Conservation (phyloP, 2,888 invertebrate species). For the Tuberolachnus salignus region DNA sequence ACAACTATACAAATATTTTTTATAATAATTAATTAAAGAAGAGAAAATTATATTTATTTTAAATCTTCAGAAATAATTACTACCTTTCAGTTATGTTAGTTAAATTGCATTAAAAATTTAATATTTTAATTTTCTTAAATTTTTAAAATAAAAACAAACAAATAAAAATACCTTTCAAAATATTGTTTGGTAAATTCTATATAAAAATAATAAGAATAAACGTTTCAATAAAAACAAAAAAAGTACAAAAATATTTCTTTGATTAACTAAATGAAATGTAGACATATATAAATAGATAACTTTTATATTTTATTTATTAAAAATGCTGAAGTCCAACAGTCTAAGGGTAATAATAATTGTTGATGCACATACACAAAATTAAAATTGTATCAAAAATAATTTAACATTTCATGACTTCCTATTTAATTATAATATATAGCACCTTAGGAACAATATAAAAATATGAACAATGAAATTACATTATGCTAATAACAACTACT, state of each 20-base stretch:
- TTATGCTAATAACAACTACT: background rate
- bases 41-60: no score
- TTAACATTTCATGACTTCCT: background rate
- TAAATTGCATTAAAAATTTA: background rate
- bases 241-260: slow-evolving; percentile 24
- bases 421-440: slow-evolving; percentile 28
- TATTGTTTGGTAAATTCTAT: background rate
- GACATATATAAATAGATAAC: background rate
- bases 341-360: background rate
- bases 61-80: no score
- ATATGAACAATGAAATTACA: background rate
- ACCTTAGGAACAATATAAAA: slow-evolving; percentile 42
- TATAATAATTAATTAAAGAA: no score
- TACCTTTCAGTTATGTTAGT: background rate
- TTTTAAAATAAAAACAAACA: no score
- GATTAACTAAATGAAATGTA: background rate
- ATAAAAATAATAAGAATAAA: slow-evolving; percentile 22
- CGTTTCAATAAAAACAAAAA: background rate
- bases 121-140: background rate
- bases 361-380: background rate
- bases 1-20: no score
- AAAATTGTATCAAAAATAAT: slow-evolving; percentile 34
- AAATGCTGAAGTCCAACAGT: background rate
- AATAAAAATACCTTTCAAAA: background rate
- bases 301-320: background rate